phyloP scores from a whole-genome alignment of 2,888 invertebrate genomes.

The Lasioglossum morio region DNA sequence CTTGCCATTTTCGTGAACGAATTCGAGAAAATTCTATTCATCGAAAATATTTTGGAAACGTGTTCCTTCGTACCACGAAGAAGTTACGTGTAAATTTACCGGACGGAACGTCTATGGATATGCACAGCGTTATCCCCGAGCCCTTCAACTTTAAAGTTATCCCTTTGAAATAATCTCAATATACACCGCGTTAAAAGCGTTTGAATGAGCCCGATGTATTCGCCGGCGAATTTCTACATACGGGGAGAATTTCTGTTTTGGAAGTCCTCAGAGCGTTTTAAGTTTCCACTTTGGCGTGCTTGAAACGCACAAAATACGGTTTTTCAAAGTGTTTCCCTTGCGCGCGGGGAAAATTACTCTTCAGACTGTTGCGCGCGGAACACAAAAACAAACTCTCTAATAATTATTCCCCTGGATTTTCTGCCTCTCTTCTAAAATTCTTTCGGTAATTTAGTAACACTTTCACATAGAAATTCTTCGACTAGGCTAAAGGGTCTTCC shows the following conservation, averaged over 20 bases:
- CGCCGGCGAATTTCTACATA: background rate
- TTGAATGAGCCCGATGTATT: background rate
- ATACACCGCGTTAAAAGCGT: background rate
- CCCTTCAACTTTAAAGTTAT: background rate
- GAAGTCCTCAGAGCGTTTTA: background rate
- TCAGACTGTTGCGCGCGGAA: background rate
- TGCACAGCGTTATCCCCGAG: background rate
- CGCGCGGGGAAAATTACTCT: background rate
- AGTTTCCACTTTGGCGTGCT: background rate
- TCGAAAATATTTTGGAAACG: background rate
- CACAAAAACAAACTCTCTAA: background rate
- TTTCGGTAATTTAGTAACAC: background rate
- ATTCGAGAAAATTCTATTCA: background rate
- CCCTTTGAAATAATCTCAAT: constrained; percentile 14
- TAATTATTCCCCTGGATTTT: background rate
- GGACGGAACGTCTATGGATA: background rate
- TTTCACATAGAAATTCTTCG: background rate
- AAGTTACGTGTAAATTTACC: background rate
- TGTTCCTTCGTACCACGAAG: too few relatives aligned
- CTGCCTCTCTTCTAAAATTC: background rate
- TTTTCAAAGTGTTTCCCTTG: background rate
- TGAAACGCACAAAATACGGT: background rate
- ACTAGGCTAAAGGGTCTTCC: background rate
- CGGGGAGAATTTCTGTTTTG: constrained; percentile 1
- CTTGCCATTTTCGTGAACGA: background rate